Evolutionary conservation across 2,797 vertebrate species (phyloP).

Genomic region (Notoglanidium macrostoma): DNA sequence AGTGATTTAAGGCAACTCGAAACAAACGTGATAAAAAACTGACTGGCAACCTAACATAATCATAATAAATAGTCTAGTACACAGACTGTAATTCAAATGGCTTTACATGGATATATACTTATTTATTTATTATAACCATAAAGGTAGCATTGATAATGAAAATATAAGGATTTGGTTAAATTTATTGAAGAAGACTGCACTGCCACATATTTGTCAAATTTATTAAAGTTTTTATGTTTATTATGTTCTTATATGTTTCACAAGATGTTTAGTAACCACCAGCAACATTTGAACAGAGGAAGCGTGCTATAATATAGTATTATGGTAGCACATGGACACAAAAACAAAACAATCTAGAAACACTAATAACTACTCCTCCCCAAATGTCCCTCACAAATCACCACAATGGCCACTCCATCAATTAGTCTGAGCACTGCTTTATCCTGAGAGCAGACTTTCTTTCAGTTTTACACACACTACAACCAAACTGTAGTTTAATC

Average conservation of each 20-base stretch:
- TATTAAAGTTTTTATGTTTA: neutral
- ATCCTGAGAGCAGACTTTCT: conserved; percentile 48
- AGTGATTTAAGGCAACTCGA: too few relatives aligned
- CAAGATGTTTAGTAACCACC: neutral
- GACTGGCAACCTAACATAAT: too few relatives aligned
- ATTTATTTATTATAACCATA: too few relatives aligned
- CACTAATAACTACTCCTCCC: neutral
- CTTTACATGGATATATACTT: too few relatives aligned
- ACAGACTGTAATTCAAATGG: too few relatives aligned
- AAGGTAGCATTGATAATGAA: too few relatives aligned
- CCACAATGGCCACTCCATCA: neutral
- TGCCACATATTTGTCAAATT: neutral
- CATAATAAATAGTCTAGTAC: too few relatives aligned
- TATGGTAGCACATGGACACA: neutral
- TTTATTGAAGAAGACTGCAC: too few relatives aligned
- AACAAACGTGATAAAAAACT: too few relatives aligned
- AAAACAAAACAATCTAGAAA: neutral
- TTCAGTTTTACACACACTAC: conserved; percentile 37
- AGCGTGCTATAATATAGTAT: neutral
- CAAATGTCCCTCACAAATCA: neutral
- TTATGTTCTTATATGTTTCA: too few relatives aligned
- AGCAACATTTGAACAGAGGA: neutral
- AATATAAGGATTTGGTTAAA: too few relatives aligned
- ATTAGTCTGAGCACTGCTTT: conserved; percentile 20
- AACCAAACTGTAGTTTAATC: conserved; percentile 62